Evolutionary conservation across 2,797 vertebrate genomes (phyloP).

Genomic region (Anomalospiza imberbis): DNA sequence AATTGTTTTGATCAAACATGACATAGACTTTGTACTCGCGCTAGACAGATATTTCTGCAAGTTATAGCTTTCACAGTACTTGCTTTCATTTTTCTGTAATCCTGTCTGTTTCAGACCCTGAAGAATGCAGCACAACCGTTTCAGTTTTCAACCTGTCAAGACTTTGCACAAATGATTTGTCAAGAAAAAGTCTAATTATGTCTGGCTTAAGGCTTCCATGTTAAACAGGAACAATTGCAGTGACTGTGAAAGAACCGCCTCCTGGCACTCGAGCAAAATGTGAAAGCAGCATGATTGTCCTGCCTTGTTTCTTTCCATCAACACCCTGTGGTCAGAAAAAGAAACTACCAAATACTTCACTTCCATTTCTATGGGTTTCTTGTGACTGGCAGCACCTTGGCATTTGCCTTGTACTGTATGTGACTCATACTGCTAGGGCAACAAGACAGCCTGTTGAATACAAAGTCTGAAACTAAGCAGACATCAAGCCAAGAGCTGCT

Average conservation of each 20-base stretch:
- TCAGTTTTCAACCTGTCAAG: constrained; percentile 63
- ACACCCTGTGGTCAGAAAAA: constrained; percentile 43
- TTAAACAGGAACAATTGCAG: constrained; percentile 28
- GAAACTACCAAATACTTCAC: constrained; percentile 28
- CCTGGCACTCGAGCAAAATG: constrained; percentile 17
- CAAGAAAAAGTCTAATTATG: constrained; percentile 59
- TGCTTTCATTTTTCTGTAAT: constrained; percentile 55
- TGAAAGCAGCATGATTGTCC: constrained; percentile 30
- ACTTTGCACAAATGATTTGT: constrained; percentile 60
- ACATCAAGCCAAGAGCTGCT: constrained; percentile 16
- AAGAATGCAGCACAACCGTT: constrained; percentile 45
- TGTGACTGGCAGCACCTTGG: constrained; percentile 30
- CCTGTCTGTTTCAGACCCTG: constrained; percentile 53
- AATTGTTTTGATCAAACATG: constrained; percentile 57
- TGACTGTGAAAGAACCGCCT: constrained; percentile 44
- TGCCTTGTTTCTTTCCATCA: constrained; percentile 50
- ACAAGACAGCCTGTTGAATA: constrained; percentile 13
- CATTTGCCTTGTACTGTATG: constrained; percentile 14
- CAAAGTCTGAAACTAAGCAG: constrained; percentile 48
- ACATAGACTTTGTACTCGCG: background rate
- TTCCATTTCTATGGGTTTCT: constrained; percentile 51
- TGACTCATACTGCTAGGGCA: background rate
- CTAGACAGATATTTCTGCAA: constrained; percentile 42
- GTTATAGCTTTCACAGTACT: constrained; percentile 38
- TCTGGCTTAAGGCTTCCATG: constrained; percentile 51